A percentile compares a stretch with the other conserved stretches of the same genome.
These are phyloP conservation scores for Enteromius afrohamiltoni DNA, from an alignment of 2,797 vertebrate species.

Conservation along the genomic window DNA sequence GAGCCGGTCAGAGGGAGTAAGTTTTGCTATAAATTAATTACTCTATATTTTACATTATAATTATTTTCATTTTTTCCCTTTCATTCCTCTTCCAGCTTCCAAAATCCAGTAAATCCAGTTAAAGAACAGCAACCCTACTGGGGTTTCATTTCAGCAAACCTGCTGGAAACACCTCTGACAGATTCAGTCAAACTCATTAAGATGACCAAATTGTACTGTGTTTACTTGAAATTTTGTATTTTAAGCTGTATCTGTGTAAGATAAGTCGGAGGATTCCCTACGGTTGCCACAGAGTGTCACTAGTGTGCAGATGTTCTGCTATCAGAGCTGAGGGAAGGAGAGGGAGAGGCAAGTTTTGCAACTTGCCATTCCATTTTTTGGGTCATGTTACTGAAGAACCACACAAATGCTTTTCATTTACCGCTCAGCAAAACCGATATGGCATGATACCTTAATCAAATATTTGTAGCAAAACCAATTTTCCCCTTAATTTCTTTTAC, in stretches of 20 bases:
- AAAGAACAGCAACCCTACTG: conserved; percentile 5
- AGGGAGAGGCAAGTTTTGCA: conserved; percentile 66
- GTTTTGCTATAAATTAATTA: neutral
- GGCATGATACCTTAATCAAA: conserved; percentile 72
- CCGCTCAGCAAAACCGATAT: conserved; percentile 63
- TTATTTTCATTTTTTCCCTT: neutral
- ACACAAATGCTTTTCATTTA: conserved; percentile 75
- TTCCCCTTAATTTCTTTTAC: conserved; percentile 68
- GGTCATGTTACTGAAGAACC: conserved; percentile 75
- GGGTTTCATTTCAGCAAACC: conserved; percentile 1
- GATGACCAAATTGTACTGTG: neutral
- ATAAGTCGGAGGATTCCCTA: conserved; percentile 35
- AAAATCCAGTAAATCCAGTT: neutral
- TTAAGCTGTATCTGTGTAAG: neutral
- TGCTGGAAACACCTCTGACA: neutral
- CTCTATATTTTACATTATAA: neutral
- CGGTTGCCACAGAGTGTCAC: conserved; percentile 73
- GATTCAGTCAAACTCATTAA: neutral
- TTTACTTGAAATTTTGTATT: neutral
- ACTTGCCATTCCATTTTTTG: conserved; percentile 64
- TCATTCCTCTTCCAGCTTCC: neutral
- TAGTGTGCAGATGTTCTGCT: conserved; percentile 67
- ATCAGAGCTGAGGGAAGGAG: conserved; percentile 43
- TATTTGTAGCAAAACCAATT: conserved; percentile 74
- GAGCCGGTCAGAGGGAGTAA: neutral